phyloP scores from a whole-genome alignment of 2,797 vertebrate species.

The Notoglanidium macrostoma region DNA sequence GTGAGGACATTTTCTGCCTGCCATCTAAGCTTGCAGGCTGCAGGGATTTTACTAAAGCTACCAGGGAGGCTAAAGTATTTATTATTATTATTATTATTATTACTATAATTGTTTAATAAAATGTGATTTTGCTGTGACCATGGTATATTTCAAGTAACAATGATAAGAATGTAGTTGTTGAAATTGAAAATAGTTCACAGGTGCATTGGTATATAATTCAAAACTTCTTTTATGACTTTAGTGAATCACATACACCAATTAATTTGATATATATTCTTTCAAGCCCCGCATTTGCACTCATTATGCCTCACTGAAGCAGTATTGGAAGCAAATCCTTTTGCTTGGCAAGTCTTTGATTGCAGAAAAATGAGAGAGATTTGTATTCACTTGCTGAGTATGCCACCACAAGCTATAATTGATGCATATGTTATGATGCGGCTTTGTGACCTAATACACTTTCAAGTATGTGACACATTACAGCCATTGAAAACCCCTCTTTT shows the following conservation, averaged over 20 bases:
- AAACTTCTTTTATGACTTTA: background rate
- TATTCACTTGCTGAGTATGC: conserved; percentile 5
- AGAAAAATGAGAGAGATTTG: conserved; percentile 5
- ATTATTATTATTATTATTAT: background rate
- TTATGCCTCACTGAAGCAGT: background rate
- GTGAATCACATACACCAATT: background rate
- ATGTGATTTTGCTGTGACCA: background rate
- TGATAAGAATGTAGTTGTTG: background rate
- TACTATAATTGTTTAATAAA: background rate
- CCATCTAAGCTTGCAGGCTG: background rate
- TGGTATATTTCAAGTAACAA: background rate
- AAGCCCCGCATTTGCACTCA: conserved; percentile 7
- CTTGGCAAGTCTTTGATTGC: conserved; percentile 33
- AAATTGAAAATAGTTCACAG: background rate
- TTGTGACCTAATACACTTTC: conserved; percentile 28
- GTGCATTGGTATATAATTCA: background rate
- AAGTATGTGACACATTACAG: conserved; percentile 29
- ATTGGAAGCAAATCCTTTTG: background rate
- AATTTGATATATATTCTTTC: conserved; percentile 19
- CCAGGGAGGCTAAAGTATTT: background rate
- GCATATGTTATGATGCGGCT: conserved; percentile 29
- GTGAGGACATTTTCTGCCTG: background rate
- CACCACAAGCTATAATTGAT: conserved; percentile 10
- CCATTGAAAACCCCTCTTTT: conserved; percentile 14
- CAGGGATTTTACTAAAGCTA: background rate